Percentiles rank a stretch among this genome's conserved stretches.
Conservation (phyloP, 2,888 invertebrate species). For the Tineola bisselliella region DNA sequence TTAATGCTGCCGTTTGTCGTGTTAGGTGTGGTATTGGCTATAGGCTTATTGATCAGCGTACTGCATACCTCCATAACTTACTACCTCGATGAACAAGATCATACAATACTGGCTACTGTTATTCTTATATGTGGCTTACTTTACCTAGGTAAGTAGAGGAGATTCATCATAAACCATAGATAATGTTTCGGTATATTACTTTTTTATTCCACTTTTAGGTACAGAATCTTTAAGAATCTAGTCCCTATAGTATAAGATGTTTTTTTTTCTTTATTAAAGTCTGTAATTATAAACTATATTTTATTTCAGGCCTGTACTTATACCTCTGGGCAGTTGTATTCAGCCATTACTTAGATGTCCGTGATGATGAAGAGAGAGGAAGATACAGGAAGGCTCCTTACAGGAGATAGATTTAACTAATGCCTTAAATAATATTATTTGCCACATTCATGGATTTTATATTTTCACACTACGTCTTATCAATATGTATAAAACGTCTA, state of each 20-base stretch:
- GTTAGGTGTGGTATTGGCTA: conserved; percentile 80
- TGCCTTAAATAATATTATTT: too few species aligned
- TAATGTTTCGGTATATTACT: too few species aligned
- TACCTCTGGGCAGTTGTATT: conserved; percentile 88
- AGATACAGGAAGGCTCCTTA: conserved; percentile 81
- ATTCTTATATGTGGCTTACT: conserved; percentile 53
- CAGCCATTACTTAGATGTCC: conserved; percentile 80
- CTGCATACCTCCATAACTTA: conserved; percentile 81
- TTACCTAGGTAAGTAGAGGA: conserved; percentile 48
- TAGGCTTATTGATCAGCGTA: conserved; percentile 80
- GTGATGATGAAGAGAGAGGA: conserved; percentile 76
- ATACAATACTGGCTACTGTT: conserved; percentile 38
- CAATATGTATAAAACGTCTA: too few species aligned
- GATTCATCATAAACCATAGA: too few species aligned
- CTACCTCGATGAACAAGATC: conserved; percentile 69
- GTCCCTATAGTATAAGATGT: too few species aligned
- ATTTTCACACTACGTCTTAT: too few species aligned
- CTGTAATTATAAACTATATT: not conserved
- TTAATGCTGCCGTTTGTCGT: conserved; percentile 88
- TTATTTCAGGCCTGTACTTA: conserved; percentile 75
- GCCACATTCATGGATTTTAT: too few species aligned
- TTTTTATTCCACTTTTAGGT: too few species aligned
- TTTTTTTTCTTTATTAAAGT: too few species aligned
- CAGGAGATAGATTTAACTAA: conserved; percentile 36
- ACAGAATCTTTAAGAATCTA: too few species aligned